A percentile compares a stretch with the other conserved stretches of the same genome.
Evolutionary conservation across 2,797 vertebrate species (phyloP).

Genomic region (Rhyacichthys aspro): DNA sequence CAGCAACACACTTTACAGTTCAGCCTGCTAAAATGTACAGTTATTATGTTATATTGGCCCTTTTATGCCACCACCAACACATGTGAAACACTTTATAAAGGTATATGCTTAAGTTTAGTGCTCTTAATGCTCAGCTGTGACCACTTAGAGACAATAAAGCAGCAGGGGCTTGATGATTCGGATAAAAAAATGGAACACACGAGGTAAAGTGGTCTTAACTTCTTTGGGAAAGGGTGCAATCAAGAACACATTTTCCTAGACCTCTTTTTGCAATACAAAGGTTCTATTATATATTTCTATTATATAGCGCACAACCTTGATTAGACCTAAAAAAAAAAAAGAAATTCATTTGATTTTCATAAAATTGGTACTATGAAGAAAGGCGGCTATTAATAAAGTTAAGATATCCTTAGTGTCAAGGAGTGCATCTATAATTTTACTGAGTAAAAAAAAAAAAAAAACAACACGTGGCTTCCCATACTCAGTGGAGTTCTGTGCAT

Average conservation of each 20-base stretch:
- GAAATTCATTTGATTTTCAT: constrained; percentile 3
- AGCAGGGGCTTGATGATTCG: constrained; percentile 46
- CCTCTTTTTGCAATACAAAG: constrained; percentile 10
- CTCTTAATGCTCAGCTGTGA: constrained; percentile 44
- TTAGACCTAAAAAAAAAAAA: constrained; percentile 4
- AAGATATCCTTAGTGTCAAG: neutral
- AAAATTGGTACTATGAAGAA: neutral
- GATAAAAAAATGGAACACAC: constrained; percentile 22
- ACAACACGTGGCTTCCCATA: too few relatives aligned
- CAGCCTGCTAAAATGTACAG: neutral
- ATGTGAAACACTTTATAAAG: constrained; percentile 20
- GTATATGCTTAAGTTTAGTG: constrained; percentile 40
- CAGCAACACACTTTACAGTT: neutral
- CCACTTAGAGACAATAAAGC: constrained; percentile 55
- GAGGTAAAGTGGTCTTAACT: constrained; percentile 9
- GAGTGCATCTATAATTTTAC: too few relatives aligned
- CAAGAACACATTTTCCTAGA: constrained; percentile 32
- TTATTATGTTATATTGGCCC: constrained; percentile 13
- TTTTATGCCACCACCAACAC: neutral
- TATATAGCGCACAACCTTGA: constrained; percentile 11
- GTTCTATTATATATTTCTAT: constrained; percentile 14
- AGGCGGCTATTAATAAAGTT: neutral
- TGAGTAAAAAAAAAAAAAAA: too few relatives aligned
- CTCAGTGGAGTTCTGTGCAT: too few relatives aligned
- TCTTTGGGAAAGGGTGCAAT: constrained; percentile 33